Evolutionary conservation across 2,113 vertebrate genomes (phyloP), one percentile per base, ranked within the genome.

Genomic region (Puntigrus tetrazona): DNA sequence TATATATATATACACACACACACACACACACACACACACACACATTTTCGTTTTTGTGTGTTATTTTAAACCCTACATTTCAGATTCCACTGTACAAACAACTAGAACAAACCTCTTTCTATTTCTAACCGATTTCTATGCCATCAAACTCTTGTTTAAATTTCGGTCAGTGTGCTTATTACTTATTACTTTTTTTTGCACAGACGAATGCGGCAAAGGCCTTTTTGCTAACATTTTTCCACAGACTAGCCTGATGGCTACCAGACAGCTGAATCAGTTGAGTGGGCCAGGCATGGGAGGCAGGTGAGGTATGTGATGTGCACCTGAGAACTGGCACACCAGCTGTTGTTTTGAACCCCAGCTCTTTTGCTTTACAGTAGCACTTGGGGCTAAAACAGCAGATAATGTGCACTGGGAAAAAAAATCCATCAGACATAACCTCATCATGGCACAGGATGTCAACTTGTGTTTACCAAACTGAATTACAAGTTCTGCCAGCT

Each of bases 291-390:
- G 77, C 38, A 74, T 86, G 55, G 59, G 82, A 85, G 36, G 57
- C 79, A 75, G 63, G 83, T 90, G 88, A 88, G 88, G 67, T 83
- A 90, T 91, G 87, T 90, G 78, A 79, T 85, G 85, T 67, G 55
- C 74, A 84, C 36, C 84, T 87, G 88, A 87, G 85, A 89, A 89
- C 31, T 89, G 82, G 81, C 86, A 86, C 75, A 83, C 20, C 57
- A 84, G 57, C 29, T 69, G 65, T 69, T 36, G 73, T 41, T 73
- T 34, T 38, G n/a, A 59, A 22, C 10, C 43, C 13, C 16, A 34
- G 55, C 31, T 36, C 1, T 29, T 16, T 18, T 22, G 31, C 45
- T 43, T 67, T 16, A 50, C 50, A 52, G 29, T 38, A 38, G 9
- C 9, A 4, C 34, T 38, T 38, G 20, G 10, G 65, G 18, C n/a